These are phyloP conservation scores for Cyanistes caeruleus DNA, from an alignment of 2,113 vertebrate species.

Conservation along the genomic window DNA sequence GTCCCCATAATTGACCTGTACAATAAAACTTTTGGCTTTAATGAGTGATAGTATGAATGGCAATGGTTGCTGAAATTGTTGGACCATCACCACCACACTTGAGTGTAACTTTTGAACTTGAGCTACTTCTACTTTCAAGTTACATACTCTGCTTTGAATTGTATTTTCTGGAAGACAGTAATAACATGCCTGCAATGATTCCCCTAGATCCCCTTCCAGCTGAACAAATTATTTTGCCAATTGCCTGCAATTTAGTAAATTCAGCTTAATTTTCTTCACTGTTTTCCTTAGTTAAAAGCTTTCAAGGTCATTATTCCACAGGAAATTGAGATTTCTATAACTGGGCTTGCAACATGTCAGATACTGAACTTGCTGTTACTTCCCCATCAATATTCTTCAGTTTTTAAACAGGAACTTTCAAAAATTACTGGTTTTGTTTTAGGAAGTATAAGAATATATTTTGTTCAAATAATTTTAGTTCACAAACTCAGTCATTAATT, in stretches of 20 bases:
- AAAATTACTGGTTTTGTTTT: neutral
- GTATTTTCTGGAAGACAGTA: neutral
- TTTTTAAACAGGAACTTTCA: neutral
- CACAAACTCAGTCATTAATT: neutral
- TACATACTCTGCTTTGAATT: neutral
- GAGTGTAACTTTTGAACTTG: neutral
- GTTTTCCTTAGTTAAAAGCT: neutral
- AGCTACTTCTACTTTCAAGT: neutral
- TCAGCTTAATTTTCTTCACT: neutral
- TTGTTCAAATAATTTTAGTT: neutral
- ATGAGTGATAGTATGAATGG: neutral
- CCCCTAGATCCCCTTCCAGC: rapidly evolving
- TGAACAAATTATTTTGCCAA: neutral
- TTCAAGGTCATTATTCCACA: neutral
- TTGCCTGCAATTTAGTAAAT: neutral
- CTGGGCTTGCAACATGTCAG: neutral
- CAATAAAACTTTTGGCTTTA: neutral
- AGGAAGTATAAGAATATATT: neutral
- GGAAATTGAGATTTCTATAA: neutral
- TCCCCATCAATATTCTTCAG: neutral
- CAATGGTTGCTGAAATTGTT: neutral
- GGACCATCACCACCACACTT: neutral
- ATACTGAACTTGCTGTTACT: neutral
- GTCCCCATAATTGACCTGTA: neutral
- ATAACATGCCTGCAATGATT: neutral